Evolutionary conservation across 2,888 invertebrate genomes (phyloP), one percentile per base, ranked within the genome.

Genomic region (Ecliptopera silaceata): DNA sequence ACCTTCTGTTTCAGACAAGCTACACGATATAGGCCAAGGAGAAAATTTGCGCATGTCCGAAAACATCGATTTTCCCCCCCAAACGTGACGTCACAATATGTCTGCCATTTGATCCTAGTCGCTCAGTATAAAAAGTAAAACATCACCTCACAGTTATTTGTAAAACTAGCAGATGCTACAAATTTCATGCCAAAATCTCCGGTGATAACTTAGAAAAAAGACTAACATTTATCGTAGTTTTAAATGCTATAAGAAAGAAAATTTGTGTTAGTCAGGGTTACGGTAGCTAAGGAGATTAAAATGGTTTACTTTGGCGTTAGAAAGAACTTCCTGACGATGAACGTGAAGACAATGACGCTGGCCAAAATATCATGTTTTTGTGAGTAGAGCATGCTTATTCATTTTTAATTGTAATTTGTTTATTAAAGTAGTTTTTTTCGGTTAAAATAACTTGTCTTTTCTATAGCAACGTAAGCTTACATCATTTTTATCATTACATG

Each of bases 11-110:
- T 84, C 79, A 82, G 79, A 66, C 78, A 71, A 68, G 74, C 72
- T 72, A 65, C 56, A 60, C 65, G 64, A 84, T 74, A 78, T 86
- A 81, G 86, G 88, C 83, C 88, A 87, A 86, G 86, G 87, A 74
- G 77, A 83, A 77, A 72, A 56, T 73, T 68, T 75, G 82, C 86
- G 89, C 90, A 82, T 82, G 90, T 84, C 66, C 74, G 57, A 75
- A 79, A 77, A 65, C 66, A 91, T 91, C 80, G 91, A 91, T 89
- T 85, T 86, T 75, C 71, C 66, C 57, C 38, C 45, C 32, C 45
- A 56, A 56, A 64, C 52, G 74, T 88, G 88, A 91, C 90, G 91
- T 90, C 90, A 90, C 88, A 87, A 88, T 67, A 89, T 90, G 90
- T 82, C 86, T 69, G 76, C 78, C 77, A 70, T 68, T 74, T 72